Base-by-base conservation (phyloP, 2,113 vertebrate genomes). In the Herpailurus yagouaroundi region DNA sequence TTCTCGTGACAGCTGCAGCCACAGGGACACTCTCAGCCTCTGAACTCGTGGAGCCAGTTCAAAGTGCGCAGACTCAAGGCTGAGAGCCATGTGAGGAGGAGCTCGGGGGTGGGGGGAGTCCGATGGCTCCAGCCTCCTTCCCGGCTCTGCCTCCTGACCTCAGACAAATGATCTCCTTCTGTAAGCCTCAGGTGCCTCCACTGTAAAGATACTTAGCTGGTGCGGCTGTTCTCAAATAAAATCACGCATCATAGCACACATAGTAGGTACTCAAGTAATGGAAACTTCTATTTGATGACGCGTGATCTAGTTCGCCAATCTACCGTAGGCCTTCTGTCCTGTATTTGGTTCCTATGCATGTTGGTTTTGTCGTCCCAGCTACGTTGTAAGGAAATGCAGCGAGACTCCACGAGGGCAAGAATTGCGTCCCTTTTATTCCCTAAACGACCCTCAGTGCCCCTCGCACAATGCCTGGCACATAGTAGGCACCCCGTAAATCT, bases 21-120 rank as follows among this genome's bases (percentile, higher is more conserved):
- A 14, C 15, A 10, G 31, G 82, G 38, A 9, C 13, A 16, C 9
- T 38, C 0, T 5, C 4, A 3, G 8, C 23, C 12, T 1, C 21
- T 36, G 69, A 83, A 38, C 18, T 36, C 80, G 21, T 23, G 33
- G 25, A 15, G 31, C 6, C 7, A 50, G 10, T 52, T 48, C 16
- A 0, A 29, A 0, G 14, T 36, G 31, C 48, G n/a, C 69, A 80
- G 74, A 55, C 19, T 1, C 27, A 9, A 7, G 23, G 31, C 55
- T 18, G 38, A 83, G 33, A 73, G 36, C 5, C 5, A 0, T 0
- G 6, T 0, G 5, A 14, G 23, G 36, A 81, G 31, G 45, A 31
- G 9, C 7, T 29, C 13, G 45, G 45, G 45, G 45, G 45, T 41
- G 38, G 2, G 8, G 21, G 57, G 27, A n/a, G 7, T 33, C 69